Base-by-base conservation (phyloP, 2,888 invertebrate species). In the Gymnosoma rotundatum region DNA sequence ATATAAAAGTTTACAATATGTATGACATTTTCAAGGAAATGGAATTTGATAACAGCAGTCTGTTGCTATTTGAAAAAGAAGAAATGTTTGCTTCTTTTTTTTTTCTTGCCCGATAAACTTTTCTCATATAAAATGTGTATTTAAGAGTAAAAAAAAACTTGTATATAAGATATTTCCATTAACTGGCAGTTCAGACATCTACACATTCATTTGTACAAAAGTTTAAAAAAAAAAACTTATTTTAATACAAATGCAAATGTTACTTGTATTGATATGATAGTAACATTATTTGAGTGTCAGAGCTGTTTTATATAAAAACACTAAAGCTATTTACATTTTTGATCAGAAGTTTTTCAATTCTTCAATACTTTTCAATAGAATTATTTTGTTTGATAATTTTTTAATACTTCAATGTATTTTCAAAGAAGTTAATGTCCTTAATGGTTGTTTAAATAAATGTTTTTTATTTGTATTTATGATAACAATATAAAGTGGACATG, bases 201-300 rank as follows among this genome's bases (percentile, higher is more conserved):
- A 60, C 21, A 67, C 58, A 54, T 20, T 25, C 52, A 54, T 3
- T 45, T 16, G 10, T 9, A 36, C 45, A 36, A 9, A 45, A 32
- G 8, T 32, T 5, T 8, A 5, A 21, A 64, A 18, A 18, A 1
- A 50, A 50, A n/a, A n/a, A 61, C 21, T 74, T 20, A 2, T 18
- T 54, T 3, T 25, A 18, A 74, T 16, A 36, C 45, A 32, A 2
- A 64, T 58, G 36, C 58, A 66, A 66, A 75, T 58, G 48, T 38
- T 14, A 54, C 63, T 42, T 18, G n/a, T 54, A 38, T 38, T 58
- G 56, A 38, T 36, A 36, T 63, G 52, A 61, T 54, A 20, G 20
- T 58, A 36, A 82, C 66, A 61, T 61, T 72, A 78, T 78, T 73
- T 78, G 56, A 67, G 78, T 78, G 82, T 82, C 82, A 82, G 72